phyloP scores from a whole-genome alignment of 2,888 invertebrate species.

The Ganaspis brasiliensis region DNA sequence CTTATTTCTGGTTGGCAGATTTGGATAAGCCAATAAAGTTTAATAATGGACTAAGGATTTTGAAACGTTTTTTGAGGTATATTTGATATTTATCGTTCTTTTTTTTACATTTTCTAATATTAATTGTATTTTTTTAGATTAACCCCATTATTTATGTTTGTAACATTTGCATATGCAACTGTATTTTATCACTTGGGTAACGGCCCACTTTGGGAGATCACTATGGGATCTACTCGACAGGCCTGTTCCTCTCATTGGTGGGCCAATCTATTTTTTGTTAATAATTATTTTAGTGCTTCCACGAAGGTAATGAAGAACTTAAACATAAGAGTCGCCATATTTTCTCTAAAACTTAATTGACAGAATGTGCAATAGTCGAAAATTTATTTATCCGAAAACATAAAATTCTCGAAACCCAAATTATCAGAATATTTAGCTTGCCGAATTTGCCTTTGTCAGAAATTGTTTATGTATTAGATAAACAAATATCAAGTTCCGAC shows the following conservation, averaged over 20 bases:
- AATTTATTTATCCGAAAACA: too few relatives aligned
- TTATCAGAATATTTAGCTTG: too few relatives aligned
- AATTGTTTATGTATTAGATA: too few relatives aligned
- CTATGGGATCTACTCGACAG: conserved; percentile 62
- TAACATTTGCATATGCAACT: conserved; percentile 68
- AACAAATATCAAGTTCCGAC: too few relatives aligned
- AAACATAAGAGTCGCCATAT: too few relatives aligned
- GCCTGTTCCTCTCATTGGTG: conserved; percentile 72
- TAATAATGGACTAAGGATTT: conserved; percentile 58
- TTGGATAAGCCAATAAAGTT: conserved; percentile 66
- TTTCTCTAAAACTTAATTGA: too few relatives aligned
- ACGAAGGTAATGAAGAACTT: conserved; percentile 55
- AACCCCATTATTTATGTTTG: conserved; percentile 68
- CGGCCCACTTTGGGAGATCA: conserved; percentile 71
- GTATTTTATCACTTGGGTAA: conserved; percentile 69
- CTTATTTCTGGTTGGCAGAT: conserved; percentile 64
- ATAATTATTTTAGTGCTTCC: conserved; percentile 69
- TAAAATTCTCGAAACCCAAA: too few relatives aligned
- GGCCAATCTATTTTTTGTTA: conserved; percentile 72
- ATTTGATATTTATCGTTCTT: background rate
- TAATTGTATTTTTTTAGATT: conserved; percentile 60
- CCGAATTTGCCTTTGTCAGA: too few relatives aligned
- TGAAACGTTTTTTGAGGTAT: conserved; percentile 68
- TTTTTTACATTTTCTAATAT: too few relatives aligned
- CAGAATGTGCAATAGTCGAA: too few relatives aligned